Base-by-base conservation (phyloP, 1,140 invertebrate genomes). In the Scaptomyza hsui region DNA sequence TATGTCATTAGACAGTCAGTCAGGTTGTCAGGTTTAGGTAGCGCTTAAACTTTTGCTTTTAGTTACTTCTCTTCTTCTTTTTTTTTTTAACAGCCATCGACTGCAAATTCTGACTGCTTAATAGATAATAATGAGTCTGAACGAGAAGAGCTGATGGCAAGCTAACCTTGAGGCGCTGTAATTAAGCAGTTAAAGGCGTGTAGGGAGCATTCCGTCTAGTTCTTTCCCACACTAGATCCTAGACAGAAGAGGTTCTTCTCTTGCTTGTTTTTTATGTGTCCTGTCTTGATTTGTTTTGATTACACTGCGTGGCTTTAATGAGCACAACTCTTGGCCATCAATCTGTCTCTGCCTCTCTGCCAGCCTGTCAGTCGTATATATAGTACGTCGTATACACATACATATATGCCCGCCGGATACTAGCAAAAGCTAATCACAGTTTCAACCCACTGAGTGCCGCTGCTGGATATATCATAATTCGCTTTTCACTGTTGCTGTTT, bases 201-300 rank as follows among this genome's bases (percentile, higher is more conserved):
- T n/a, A 37, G 32, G 32, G n/a, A 65, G 80, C 42, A 29, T 29
- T 56, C 32, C 13, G 32, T 45, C 42, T 56, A 78, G 61, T 75
- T 29, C 26, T 29, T 88, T 88, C 82, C 78, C 82, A 88, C 82
- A 88, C 82, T 76, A 13, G 57, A 60, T 55, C 71, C 77, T 53
- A 64, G 70, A 13, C 44, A 56, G 15, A 16, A 15, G 19, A 13
- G 19, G 13, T 12, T 52, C 52, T 44, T 21, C 10, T 49, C 1
- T 12, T n/a, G 2, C 15, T 37, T 24, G n/a, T 15, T 51, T 59
- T 77, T 68, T 69, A 60, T 75, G 72, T 81, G 82, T 85, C 82
- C 82, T 88, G 77, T 32, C 80, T 88, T 88, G 82, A 81, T 85
- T 88, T 85, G 82, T 88, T 85, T 88, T 86, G 82, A 85, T 88